Conservation (phyloP, 2,888 invertebrate genomes). For the Cheilosia vernalis region DNA sequence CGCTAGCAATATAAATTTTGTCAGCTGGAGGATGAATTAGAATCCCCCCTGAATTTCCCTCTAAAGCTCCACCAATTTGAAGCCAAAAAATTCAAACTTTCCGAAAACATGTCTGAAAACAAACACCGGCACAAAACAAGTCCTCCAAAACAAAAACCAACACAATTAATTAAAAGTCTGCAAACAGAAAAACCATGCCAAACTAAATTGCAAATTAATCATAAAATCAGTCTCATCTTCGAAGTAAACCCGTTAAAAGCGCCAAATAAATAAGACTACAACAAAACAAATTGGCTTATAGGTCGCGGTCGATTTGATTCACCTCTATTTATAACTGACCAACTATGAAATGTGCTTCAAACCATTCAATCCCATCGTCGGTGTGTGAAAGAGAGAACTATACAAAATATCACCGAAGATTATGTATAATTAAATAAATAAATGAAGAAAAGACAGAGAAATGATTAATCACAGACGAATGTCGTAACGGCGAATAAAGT, state of each 20-base stretch:
- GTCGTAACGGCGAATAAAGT: constrained; percentile 14
- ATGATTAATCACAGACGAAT: constrained; percentile 23
- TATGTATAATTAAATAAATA: constrained; percentile 7
- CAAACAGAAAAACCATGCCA: neutral
- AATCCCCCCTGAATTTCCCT: no score
- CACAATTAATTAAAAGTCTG: neutral
- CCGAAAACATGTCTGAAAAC: no score
- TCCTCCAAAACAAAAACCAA: neutral
- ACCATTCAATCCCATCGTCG: no score
- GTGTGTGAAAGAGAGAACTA: neutral
- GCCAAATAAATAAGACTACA: neutral
- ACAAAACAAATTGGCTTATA: constrained; percentile 27
- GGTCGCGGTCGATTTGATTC: constrained; percentile 37
- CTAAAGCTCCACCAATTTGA: no score
- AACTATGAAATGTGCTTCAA: no score
- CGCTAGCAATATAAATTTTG: no score
- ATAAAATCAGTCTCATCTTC: constrained; percentile 15
- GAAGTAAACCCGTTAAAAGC: neutral
- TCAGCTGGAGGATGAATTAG: no score
- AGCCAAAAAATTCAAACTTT: no score
- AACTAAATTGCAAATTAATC: constrained; percentile 9
- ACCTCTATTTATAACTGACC: neutral
- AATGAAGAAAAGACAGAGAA: neutral
- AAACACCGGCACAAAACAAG: neutral
- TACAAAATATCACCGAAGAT: neutral